A percentile compares a stretch with the other conserved stretches of the same genome.
These are phyloP conservation scores for Neostethus bicornis DNA, from an alignment of 2,797 vertebrate genomes.

Conservation along the genomic window DNA sequence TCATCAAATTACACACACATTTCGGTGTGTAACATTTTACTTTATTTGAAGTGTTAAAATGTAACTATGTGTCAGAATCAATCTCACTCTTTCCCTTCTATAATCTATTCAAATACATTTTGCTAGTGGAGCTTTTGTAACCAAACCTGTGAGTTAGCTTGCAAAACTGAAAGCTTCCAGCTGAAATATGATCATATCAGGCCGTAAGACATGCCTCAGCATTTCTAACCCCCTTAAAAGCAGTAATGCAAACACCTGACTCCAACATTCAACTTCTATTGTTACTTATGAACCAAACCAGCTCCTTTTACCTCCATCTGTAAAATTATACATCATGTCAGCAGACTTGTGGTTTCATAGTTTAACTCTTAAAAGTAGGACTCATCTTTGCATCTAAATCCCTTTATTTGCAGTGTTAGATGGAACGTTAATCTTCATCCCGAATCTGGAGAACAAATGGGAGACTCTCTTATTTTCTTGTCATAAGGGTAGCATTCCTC, in stretches of 20 bases:
- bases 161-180: neutral
- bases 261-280: constrained; percentile 9
- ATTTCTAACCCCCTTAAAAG: constrained; percentile 9
- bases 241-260: constrained; percentile 4
- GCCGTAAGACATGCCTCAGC: constrained; percentile 12
- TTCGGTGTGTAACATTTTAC: too few relatives aligned
- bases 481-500: too few relatives aligned
- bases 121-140: neutral
- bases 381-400: neutral
- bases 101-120: too few relatives aligned
- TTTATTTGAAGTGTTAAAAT: too few relatives aligned
- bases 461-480: too few relatives aligned
- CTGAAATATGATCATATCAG: constrained; percentile 2
- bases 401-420: neutral
- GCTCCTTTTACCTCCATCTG: constrained; percentile 1
- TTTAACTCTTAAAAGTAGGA: constrained; percentile 17
- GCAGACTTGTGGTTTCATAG: constrained; percentile 4
- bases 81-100: too few relatives aligned
- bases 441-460: too few relatives aligned
- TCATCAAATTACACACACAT: too few relatives aligned
- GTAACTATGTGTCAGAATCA: too few relatives aligned
- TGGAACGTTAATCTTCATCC: too few relatives aligned
- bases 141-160: constrained; percentile 4
- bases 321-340: constrained; percentile 20
- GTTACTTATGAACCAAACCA: constrained; percentile 17